Base-by-base conservation (phyloP, 2,888 invertebrate species). In the Acrobasis repandana region DNA sequence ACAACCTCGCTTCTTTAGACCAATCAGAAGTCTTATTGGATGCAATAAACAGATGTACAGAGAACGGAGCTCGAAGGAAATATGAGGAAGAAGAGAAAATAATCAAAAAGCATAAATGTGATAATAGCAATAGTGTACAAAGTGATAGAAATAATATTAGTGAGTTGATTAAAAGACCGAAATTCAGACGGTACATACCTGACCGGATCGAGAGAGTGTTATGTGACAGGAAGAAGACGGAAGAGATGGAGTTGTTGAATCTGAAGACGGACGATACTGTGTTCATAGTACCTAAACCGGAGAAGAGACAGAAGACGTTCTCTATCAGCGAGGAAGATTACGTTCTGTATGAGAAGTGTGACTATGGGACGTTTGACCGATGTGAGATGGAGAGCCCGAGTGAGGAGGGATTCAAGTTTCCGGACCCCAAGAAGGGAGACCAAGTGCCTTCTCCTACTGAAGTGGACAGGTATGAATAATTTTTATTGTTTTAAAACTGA, bases 381-480 rank as follows among this genome's bases (percentile, higher is more conserved):
- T 81, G 79, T 56, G 83, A 82, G 0, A 63, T 64, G 28, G 83
- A 83, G 0, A 86, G 88, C 1, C 85, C 86, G 1, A 79, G 75
- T 16, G 82, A 83, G 0, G 73, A 75, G 9, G 82, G 79, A 0
- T 85, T 86, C 52, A 68, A 75, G 18, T 88, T 84, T 65, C 83
- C 86, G 9, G 83, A 82, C 46, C 74, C 75, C 0, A 79, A 73
- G 61, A 67, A 71, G 43, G 73, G 65, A 46, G 80, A 79, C n/a
- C 78, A 75, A 67, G 93, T 96, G 63, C 96, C 96, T 9, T 94
- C 95, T 0, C 94, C 94, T 0, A 92, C 93, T 36, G 96, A 96
- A 68, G 94, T 95, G 86, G 95, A 95, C 60, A 93, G 94, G 28
- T 28, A 6, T 1, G 28, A 28, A 28, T 6, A 20, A 4, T 28